phyloP scores from a whole-genome alignment of 2,797 vertebrate genomes.

The Ceyx erithaca region DNA sequence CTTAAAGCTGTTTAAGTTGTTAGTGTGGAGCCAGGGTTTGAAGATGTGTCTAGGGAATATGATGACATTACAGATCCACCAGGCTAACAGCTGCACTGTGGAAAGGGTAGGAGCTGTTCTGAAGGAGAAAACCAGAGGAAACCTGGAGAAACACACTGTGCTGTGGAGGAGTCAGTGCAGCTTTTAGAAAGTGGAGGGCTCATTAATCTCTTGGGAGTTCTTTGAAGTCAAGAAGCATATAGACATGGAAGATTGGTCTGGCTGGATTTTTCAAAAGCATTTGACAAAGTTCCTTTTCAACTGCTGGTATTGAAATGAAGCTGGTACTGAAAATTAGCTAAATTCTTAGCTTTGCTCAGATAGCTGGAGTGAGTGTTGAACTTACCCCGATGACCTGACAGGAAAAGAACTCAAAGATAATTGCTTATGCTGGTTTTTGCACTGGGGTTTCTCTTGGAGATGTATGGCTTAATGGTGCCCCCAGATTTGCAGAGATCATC shows the following conservation, averaged over 20 bases:
- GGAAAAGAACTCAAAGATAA: background rate
- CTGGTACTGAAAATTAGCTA: background rate
- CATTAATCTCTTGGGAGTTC: background rate
- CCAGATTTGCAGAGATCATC: background rate
- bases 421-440: background rate
- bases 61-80: slow-evolving; percentile 22
- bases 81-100: slow-evolving; percentile 38
- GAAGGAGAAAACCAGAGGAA: slow-evolving; percentile 14
- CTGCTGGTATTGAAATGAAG: background rate
- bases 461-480: background rate
- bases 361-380: background rate
- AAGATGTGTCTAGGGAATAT: slow-evolving; percentile 6
- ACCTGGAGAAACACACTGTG: background rate
- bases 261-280: background rate
- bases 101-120: slow-evolving; percentile 37
- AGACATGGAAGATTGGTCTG: background rate
- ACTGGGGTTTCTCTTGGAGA: background rate
- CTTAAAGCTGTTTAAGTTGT: slow-evolving; percentile 23
- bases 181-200: slow-evolving; percentile 1
- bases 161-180: background rate
- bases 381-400: background rate
- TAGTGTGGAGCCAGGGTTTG: slow-evolving; percentile 23
- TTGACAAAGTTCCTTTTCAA: background rate
- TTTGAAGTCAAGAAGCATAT: background rate
- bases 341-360: background rate